A percentile compares a stretch with the other conserved stretches of the same genome.
Evolutionary conservation across 2,797 vertebrate genomes (phyloP).

Genomic region (Potorous gilbertii): DNA sequence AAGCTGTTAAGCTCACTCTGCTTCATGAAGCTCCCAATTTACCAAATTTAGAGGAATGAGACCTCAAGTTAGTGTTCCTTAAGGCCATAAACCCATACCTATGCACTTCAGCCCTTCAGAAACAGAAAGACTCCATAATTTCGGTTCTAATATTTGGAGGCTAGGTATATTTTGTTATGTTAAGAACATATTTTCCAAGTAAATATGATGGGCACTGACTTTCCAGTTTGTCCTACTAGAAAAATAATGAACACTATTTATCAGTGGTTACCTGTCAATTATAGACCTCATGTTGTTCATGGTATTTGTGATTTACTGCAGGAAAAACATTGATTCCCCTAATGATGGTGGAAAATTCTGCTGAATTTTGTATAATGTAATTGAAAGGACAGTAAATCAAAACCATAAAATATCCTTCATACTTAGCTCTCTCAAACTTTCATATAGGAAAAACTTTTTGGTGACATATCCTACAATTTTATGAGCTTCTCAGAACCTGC

Average conservation of each 20-base stretch:
- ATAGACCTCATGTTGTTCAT: conserved; percentile 7
- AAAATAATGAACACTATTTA: conserved; percentile 46
- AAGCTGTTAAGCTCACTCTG: neutral
- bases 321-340: conserved; percentile 56
- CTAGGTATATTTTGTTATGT: neutral
- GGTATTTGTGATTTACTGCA: conserved; percentile 9
- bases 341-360: conserved; percentile 11
- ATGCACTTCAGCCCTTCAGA: neutral
- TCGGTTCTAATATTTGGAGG: neutral
- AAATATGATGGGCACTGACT: conserved; percentile 19
- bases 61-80: neutral
- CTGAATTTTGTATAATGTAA: conserved; percentile 46
- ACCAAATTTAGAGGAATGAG: neutral
- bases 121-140: neutral
- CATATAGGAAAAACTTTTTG: conserved; percentile 57
- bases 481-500: conserved; percentile 36
- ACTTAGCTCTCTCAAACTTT: conserved; percentile 58
- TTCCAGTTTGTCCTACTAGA: conserved; percentile 30
- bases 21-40: neutral
- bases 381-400: conserved; percentile 55
- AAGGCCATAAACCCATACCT: neutral
- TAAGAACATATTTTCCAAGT: conserved; percentile 46
- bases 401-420: conserved; percentile 42
- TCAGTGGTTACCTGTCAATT: conserved; percentile 34
- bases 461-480: conserved; percentile 39